Evolutionary conservation across 2,797 vertebrate genomes (phyloP), one percentile per base, ranked within the genome.

Genomic region (Leptoclinus maculatus): DNA sequence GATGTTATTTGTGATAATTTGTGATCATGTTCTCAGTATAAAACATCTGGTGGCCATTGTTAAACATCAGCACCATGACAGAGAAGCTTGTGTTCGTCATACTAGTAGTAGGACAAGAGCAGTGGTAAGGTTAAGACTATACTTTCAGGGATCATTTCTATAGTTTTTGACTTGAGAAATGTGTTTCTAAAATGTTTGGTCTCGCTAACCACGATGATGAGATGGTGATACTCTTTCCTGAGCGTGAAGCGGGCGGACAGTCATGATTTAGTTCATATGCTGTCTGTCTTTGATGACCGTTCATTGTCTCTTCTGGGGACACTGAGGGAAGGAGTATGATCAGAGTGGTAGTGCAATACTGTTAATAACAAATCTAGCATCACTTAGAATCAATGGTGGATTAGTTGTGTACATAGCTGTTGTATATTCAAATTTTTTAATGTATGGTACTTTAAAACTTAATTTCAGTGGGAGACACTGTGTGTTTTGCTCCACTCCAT

Each of bases 121-220:
- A 0, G 0, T 0, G 0, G 0, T 0, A 0, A 0, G 0, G 9
- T 47, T 41, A 94, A 93, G 93, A 95, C 93, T 94, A 94, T 95
- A 95, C 95, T 95, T 94, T 94, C 94, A 95, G 93, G 94, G 93
- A 94, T 95, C 92, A 94, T 95, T 95, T 95, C 93, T 95, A 93
- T 94, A 95, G 94, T 93, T 23, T 0, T 0, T 85, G 0, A 93
- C 90, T 92, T 64, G 83, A 88, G 93, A 92, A 93, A 90, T 94
- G 91, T 86, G 88, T 81, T 92, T 88, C 90, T 76, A 94, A 91
- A 81, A 1, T 77, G 89, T 59, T 3, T 45, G 51, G 93, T 92
- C 89, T 92, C 86, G 76, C 88, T 76, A 87, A 10, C 90, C 93
- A 93, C 86, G 91, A 94, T 93, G 93, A 95, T 0, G 92, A 95